Percentiles rank a stretch among this genome's conserved stretches.
Evolutionary conservation across 1,140 invertebrate genomes (phyloP).

Genomic region (Alviniconcha marisindica): DNA sequence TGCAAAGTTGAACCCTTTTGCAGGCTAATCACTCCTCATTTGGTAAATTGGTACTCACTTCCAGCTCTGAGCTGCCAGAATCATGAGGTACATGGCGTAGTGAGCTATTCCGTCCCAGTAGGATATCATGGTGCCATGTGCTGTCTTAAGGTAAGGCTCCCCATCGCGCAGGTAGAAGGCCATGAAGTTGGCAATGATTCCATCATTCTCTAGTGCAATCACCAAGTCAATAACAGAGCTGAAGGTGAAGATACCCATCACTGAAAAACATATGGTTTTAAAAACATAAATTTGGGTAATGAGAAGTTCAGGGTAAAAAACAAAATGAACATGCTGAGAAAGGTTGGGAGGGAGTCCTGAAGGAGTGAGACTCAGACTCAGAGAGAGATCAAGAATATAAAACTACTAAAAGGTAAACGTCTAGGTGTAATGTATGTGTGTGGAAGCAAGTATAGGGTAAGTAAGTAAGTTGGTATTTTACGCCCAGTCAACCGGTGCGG

Average conservation of each 20-base stretch:
- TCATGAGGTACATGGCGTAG: constrained; percentile 68
- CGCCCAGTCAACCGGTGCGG: too few species aligned
- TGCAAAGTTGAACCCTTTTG: too few species aligned
- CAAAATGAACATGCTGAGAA: not conserved
- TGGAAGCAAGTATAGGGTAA: too few species aligned
- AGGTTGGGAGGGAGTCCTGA: not conserved
- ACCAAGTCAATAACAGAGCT: constrained; percentile 67
- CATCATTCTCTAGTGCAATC: constrained; percentile 71
- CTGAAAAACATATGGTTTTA: constrained; percentile 48
- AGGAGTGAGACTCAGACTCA: not conserved
- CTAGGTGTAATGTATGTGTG: not conserved
- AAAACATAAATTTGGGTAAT: not conserved
- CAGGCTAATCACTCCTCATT: too few species aligned
- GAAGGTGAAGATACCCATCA: constrained; percentile 67
- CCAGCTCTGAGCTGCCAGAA: constrained; percentile 59
- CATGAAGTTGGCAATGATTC: constrained; percentile 68
- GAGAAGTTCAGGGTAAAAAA: not conserved
- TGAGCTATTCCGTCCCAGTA: constrained; percentile 74
- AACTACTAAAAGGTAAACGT: not conserved
- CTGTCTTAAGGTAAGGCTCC: constrained; percentile 71
- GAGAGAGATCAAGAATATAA: not conserved
- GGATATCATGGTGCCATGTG: constrained; percentile 70
- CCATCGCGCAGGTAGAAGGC: constrained; percentile 69
- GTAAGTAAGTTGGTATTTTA: too few species aligned
- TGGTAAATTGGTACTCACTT: constrained; percentile 40